Percentiles rank a stretch among this genome's conserved stretches.
phyloP scores from a whole-genome alignment of 1,140 invertebrate species.

The Drosophila trapezifrons region DNA sequence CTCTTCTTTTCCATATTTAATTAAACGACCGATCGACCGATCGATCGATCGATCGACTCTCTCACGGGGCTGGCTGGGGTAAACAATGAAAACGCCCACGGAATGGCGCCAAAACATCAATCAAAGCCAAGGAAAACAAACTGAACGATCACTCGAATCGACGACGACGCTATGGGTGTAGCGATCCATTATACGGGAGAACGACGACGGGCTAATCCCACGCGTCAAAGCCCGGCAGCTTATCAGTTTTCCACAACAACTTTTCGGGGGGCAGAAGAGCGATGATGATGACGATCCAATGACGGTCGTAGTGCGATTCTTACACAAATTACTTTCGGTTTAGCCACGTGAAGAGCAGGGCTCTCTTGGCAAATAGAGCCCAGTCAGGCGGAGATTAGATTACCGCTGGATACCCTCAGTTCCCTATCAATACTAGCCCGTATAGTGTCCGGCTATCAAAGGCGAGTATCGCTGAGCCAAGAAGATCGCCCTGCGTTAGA shows the following conservation, averaged over 20 bases:
- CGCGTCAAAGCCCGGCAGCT: conserved; percentile 54
- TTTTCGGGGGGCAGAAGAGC: conserved; percentile 10
- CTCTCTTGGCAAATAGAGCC: conserved; percentile 1
- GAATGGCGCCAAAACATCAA: conserved; percentile 61
- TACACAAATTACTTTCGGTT: conserved; percentile 47
- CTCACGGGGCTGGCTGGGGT: conserved; percentile 12
- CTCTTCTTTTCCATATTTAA: conserved; percentile 27
- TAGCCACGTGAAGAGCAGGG: conserved; percentile 29
- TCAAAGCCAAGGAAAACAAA: conserved; percentile 59
- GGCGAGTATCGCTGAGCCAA: conserved; percentile 46
- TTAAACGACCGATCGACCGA: conserved; percentile 9
- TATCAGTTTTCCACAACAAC: conserved; percentile 57
- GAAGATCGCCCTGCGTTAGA: conserved; percentile 61
- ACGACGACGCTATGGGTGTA: too few relatives aligned
- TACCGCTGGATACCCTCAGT: conserved; percentile 28
- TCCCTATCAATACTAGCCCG: conserved; percentile 58
- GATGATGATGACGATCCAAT: conserved; percentile 19
- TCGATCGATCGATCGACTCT: conserved; percentile 30
- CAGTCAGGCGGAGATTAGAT: conserved; percentile 40
- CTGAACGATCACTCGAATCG: conserved; percentile 30
- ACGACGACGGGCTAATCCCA: conserved; percentile 42
- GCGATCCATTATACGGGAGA: conserved; percentile 39
- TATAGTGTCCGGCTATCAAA: conserved; percentile 55
- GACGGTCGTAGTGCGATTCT: conserved; percentile 14
- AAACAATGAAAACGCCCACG: conserved; percentile 47